Evolutionary conservation across 1,140 invertebrate species (phyloP), one percentile per base, ranked within the genome.

Genomic region (Hyles euphorbiae): DNA sequence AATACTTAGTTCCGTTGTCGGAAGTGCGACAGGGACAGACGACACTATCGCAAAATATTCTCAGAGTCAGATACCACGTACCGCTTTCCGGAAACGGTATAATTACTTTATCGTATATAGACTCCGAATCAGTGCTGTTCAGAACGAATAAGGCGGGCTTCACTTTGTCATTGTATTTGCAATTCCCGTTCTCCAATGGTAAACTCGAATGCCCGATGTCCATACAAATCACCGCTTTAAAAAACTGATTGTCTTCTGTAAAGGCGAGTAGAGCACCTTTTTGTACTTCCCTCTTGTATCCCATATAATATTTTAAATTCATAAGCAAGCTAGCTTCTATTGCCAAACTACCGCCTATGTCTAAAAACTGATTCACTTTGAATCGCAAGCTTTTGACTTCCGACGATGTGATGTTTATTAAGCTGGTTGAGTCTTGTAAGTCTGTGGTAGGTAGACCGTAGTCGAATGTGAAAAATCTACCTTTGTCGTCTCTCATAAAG

Each of bases 11-110:
- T 3, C 75, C 77, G 58, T 90, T 85, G 10, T 83, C 68, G 10
- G 78, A 81, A 5, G 81, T 83, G 1, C 56, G 70, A 70, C 88
- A 89, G 11, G 89, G 89, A 65, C 87, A 90, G 2, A 89, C 87
- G 1, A 74, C 72, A 7, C 77, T 79, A 47, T 91, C 88, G 57
- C 92, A 92, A 71, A 94, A 95, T 22, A 94, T 70, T 10, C 90
- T 90, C 47, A 94, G 81, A 3, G 91, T 93, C 6, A 95, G 71
- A 79, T 94, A 95, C 95, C 95, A 97, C 10, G 82, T 79, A 0
- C 95, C 95, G 10, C 93, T 91, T 72, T 96, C 94, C 0, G 95
- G 95, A 77, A 92, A 96, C 2, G 95, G 95, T 9, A 96, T 92
- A 61, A 94, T 90, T 6, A 94, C 72, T 50, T 90, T 90, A 1